Evolutionary conservation across 30 jellyfish, hydroid and myxozoan genomes (phyloP), one percentile per base, ranked within the genome.

Genomic region (Rhopilema esculentum): DNA sequence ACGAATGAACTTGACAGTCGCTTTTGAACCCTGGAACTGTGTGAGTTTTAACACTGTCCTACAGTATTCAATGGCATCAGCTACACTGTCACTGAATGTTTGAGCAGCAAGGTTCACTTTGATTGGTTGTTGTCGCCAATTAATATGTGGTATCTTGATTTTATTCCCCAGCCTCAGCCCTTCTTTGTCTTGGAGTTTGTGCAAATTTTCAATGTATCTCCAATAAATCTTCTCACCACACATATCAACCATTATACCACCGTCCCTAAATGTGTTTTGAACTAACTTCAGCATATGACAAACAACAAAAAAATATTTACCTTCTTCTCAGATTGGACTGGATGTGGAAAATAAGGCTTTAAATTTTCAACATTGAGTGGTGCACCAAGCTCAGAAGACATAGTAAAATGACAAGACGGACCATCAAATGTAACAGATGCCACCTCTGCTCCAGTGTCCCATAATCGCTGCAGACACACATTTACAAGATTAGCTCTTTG

Each of bases 221-320:
- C 96, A 84, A 19, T 30, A 15, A 0, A 84, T 91, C 33, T 71
- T 77, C 30, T 69, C 67, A 63, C 91, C 88, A 66, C 76, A 30
- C 15, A 23, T 70, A 49, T 91, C 97, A 25, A 76, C 22, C 16
- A 86, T 32, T 52, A 79, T 80, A 65, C 97, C 91, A 22, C 88
- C 88, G 1, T 87, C 88, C 24, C 88, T 95, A 76, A 92, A 84
- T 18, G 98, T 80, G 61, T 87, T 92, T 50, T 92, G 63, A 21
- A 92, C 78, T 4, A 86, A 88, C 53, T 86, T 92, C 80, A 87
- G 91, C 97, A 92, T 92, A 88, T 87, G 98, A 50, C 98, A 87
- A 25, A 75, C 97, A 87, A 95, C 66, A 87, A 79, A 49, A 86
- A 23, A 71, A 87, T 88, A 68, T 83, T 27, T 16, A 91, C 61